Percentiles rank a stretch among this genome's conserved stretches.
These are phyloP conservation scores for Acleris literana DNA, from an alignment of 2,888 invertebrate genomes.

Conservation along the genomic window DNA sequence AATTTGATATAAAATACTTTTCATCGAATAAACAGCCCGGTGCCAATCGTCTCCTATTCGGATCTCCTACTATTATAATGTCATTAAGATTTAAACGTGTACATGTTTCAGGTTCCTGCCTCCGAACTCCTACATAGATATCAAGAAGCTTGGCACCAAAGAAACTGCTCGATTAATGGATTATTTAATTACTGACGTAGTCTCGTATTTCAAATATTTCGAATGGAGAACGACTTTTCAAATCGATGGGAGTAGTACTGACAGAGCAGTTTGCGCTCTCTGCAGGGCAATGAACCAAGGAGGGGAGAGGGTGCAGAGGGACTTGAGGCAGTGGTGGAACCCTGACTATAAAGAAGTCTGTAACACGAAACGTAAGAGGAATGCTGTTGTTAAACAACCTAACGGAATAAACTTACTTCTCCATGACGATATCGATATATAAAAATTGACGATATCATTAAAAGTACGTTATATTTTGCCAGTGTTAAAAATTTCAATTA, in stretches of 20 bases:
- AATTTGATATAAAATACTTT: too few relatives aligned
- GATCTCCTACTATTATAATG: too few relatives aligned
- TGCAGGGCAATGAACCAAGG: constrained; percentile 1
- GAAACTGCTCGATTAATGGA: constrained; percentile 4
- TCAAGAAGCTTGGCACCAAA: constrained; percentile 26
- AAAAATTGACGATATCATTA: too few relatives aligned
- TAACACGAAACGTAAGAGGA: not conserved
- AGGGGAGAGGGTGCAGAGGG: not conserved
- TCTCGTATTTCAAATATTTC: constrained; percentile 38
- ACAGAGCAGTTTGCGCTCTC: not conserved
- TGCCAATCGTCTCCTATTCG: too few relatives aligned
- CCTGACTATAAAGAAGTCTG: constrained; percentile 7
- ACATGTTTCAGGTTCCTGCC: constrained; percentile 41
- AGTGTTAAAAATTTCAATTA: too few relatives aligned
- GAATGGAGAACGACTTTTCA: constrained; percentile 33
- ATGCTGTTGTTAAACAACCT: not conserved
- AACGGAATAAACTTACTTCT: not conserved
- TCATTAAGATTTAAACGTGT: not conserved
- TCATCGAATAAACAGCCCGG: too few relatives aligned
- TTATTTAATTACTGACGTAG: constrained; percentile 23
- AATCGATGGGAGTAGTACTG: not conserved
- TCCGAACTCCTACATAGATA: constrained; percentile 41
- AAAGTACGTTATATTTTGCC: too few relatives aligned
- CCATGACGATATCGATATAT: too few relatives aligned
- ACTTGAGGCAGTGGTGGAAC: constrained; percentile 35